Evolutionary conservation across 2,113 vertebrate species (phyloP).

Genomic region (Jacana jacana): DNA sequence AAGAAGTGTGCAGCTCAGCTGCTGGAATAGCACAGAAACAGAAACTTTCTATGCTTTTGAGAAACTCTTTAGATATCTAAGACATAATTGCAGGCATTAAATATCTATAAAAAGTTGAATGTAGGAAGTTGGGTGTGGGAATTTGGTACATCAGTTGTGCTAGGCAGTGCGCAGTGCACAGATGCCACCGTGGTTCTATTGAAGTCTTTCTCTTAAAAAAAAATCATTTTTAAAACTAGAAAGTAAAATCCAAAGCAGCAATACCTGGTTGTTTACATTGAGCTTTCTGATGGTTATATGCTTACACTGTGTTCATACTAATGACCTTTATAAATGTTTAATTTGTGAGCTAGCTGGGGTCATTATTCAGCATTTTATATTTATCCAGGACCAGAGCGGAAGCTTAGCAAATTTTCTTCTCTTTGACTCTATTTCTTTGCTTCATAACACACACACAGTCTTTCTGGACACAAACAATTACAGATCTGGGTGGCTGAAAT

Average conservation of each 20-base stretch:
- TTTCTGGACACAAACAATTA: not conserved
- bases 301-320: not conserved
- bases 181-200: constrained; percentile 54
- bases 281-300: not conserved
- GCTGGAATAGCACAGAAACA: not conserved
- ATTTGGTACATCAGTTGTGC: not conserved
- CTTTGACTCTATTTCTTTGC: not conserved
- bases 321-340: not conserved
- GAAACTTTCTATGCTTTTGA: not conserved
- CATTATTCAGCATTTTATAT: not conserved
- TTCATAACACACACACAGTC: not conserved
- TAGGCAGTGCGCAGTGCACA: constrained; percentile 50
- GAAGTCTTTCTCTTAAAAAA: not conserved
- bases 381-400: not conserved
- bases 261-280: not conserved
- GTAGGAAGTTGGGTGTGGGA: not conserved
- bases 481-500: not conserved
- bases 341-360: not conserved
- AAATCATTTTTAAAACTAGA: not conserved
- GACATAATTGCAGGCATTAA: not conserved
- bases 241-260: not conserved
- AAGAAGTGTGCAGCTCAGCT: not conserved
- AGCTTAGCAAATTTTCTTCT: not conserved
- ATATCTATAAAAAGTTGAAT: not conserved
- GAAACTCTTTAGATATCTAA: not conserved